Percentiles rank a stretch among this genome's conserved stretches.
phyloP scores from a whole-genome alignment of 2,113 vertebrate genomes.

The Pterophyllum scalare region DNA sequence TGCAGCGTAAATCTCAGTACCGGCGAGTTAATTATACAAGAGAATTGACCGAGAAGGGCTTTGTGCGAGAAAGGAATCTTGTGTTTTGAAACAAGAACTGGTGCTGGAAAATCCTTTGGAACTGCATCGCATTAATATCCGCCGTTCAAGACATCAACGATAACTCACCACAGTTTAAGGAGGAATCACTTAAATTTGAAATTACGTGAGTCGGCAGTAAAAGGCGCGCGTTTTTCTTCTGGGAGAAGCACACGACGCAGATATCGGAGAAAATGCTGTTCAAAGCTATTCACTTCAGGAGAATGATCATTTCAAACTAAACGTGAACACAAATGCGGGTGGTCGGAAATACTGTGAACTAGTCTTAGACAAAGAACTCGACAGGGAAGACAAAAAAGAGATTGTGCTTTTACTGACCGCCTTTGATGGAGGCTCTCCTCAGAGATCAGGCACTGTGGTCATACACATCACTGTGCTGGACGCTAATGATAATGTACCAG shows the following conservation, averaged over 20 bases:
- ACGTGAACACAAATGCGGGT: no score
- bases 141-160: constrained; percentile 83
- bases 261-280: no score
- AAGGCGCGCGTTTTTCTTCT: no score
- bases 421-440: no score
- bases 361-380: no score
- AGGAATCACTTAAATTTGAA: constrained; percentile 60
- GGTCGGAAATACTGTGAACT: no score
- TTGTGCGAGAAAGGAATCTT: constrained; percentile 64
- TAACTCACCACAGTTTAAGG: constrained; percentile 70
- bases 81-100: constrained; percentile 78
- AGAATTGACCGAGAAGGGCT: constrained; percentile 82
- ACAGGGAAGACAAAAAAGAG: no score
- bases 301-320: constrained; percentile 68
- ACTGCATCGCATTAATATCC: constrained; percentile 68
- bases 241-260: no score
- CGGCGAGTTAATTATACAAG: constrained; percentile 71
- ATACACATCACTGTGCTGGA: no score
- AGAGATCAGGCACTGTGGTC: no score
- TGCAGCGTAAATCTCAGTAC: constrained; percentile 69
- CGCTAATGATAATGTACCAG: no score
- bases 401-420: no score
- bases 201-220: background rate
- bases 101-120: constrained; percentile 79
- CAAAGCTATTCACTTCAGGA: constrained; percentile 47